Conservation (phyloP, 92 coral and sea anemone genomes). For the Chrysogorgia sp. region DNA sequence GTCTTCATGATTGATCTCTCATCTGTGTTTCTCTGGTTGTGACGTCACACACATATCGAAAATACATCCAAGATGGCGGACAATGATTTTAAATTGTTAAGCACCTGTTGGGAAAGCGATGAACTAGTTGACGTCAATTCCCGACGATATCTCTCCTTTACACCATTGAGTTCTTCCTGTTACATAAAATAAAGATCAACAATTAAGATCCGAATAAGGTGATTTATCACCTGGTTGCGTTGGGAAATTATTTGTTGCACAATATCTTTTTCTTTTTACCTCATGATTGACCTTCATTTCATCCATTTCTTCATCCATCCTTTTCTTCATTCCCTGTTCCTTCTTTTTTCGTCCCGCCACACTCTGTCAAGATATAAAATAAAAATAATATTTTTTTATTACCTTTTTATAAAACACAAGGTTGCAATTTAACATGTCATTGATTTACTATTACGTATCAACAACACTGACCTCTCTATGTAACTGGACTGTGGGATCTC, state of each 20-base stretch:
- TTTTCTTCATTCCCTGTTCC: constrained; percentile 76
- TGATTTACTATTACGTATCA: no score
- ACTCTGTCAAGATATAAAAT: constrained; percentile 17
- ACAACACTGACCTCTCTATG: no score
- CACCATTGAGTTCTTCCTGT: constrained; percentile 77
- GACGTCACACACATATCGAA: no score
- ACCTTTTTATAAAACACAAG: background rate
- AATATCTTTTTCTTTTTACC: constrained; percentile 38
- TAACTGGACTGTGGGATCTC: no score
- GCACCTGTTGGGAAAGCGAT: constrained; percentile 82
- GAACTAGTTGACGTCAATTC: constrained; percentile 80
- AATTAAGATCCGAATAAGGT: background rate
- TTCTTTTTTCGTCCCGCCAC: constrained; percentile 87
- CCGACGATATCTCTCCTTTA: constrained; percentile 89
- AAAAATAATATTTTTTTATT: background rate
- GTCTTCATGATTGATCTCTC: no score
- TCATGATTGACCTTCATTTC: constrained; percentile 82
- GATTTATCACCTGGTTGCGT: background rate
- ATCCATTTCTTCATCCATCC: constrained; percentile 89
- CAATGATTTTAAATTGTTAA: background rate
- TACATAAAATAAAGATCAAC: background rate
- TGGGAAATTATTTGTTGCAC: no score
- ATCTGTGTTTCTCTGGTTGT: no score
- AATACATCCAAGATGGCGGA: no score
- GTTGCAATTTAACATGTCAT: background rate